A percentile compares a stretch with the other conserved stretches of the same genome.
phyloP scores from a whole-genome alignment of 2,888 invertebrate species.

The Cheilosia urbana region DNA sequence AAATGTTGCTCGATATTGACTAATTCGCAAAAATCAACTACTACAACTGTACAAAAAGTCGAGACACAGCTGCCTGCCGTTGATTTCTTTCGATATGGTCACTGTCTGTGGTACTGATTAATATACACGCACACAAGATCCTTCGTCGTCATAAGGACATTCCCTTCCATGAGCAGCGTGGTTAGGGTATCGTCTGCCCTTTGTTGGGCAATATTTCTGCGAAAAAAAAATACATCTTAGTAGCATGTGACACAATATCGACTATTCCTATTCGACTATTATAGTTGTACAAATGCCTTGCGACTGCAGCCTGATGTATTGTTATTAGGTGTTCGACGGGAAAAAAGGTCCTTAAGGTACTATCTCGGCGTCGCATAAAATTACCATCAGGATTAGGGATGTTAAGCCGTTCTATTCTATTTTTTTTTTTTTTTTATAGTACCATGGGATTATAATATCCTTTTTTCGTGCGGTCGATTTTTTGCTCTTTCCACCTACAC shows the following conservation, averaged over 20 bases:
- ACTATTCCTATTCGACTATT: slow-evolving; percentile 28
- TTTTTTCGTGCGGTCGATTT: slow-evolving; percentile 3
- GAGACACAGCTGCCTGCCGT: slow-evolving; percentile 1
- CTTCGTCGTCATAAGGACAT: slow-evolving; percentile 4
- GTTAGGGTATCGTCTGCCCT: slow-evolving; percentile 10
- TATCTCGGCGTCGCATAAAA: slow-evolving; percentile 40
- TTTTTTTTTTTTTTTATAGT: neutral
- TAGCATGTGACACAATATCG: neutral
- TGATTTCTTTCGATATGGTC: neutral
- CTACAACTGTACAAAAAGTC: slow-evolving; percentile 21
- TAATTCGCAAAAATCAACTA: neutral
- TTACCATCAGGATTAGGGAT: slow-evolving; percentile 53
- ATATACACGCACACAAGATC: neutral
- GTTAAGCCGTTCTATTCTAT: slow-evolving; percentile 12
- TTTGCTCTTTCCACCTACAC: neutral
- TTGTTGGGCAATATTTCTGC: neutral
- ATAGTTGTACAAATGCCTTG: slow-evolving; percentile 2
- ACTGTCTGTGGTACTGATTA: slow-evolving; percentile 32
- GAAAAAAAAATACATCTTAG: neutral
- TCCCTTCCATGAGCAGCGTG: neutral
- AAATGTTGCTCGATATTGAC: neutral
- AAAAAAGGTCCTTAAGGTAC: slow-evolving; percentile 6
- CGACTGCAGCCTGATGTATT: slow-evolving; percentile 15
- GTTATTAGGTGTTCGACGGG: slow-evolving; percentile 22
- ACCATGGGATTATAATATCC: slow-evolving; percentile 22